Conservation (phyloP, 1,140 invertebrate genomes). For the Augochlora pura region DNA sequence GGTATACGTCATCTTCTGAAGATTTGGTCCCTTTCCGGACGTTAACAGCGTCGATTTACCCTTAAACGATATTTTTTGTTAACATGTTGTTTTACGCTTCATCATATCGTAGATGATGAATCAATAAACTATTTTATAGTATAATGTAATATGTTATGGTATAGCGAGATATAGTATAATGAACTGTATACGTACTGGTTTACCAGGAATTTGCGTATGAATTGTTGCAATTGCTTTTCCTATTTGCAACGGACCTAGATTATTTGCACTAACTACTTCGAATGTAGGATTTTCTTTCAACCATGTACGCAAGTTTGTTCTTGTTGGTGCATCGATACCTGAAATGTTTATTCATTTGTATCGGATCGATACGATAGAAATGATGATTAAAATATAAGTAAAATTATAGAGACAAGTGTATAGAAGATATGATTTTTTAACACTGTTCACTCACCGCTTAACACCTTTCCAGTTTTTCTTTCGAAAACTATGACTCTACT, state of each 20-base stretch:
- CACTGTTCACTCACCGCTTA: slow-evolving; percentile 80
- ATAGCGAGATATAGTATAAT: neutral
- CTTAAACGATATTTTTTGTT: slow-evolving; percentile 38
- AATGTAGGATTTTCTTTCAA: slow-evolving; percentile 92
- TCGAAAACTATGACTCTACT: slow-evolving; percentile 88
- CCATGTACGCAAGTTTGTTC: slow-evolving; percentile 89
- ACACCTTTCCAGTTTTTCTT: slow-evolving; percentile 86
- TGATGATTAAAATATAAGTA: neutral
- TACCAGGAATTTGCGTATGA: slow-evolving; percentile 59
- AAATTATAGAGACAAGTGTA: neutral
- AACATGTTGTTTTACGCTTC: neutral
- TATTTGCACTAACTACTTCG: slow-evolving; percentile 88
- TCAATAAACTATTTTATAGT: no score
- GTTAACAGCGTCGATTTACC: slow-evolving; percentile 40
- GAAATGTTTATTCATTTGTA: slow-evolving; percentile 24
- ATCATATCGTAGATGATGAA: neutral
- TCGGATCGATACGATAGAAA: neutral
- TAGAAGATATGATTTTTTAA: neutral
- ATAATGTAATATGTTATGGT: no score
- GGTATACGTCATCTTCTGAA: slow-evolving; percentile 73
- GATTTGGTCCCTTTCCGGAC: slow-evolving; percentile 50
- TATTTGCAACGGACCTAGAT: slow-evolving; percentile 76
- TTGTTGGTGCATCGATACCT: slow-evolving; percentile 89
- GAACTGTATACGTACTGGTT: slow-evolving; percentile 43
- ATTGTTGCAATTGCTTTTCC: slow-evolving; percentile 74